Percentiles rank a stretch among this genome's conserved stretches.
These are phyloP conservation scores for Agrotis ipsilon DNA, from an alignment of 2,888 invertebrate species.

Conservation along the genomic window DNA sequence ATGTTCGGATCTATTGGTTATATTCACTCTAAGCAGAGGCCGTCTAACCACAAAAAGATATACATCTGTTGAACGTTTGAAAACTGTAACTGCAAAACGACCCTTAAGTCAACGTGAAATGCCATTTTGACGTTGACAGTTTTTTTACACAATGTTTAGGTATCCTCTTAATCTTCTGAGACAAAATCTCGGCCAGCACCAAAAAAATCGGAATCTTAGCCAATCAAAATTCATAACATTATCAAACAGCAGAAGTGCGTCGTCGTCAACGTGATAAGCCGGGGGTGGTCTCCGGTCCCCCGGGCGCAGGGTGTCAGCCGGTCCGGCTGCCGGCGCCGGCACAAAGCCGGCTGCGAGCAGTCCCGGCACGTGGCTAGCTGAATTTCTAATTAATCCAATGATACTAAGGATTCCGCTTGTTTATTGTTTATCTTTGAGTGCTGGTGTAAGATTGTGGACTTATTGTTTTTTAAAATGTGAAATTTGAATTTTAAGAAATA, in stretches of 20 bases:
- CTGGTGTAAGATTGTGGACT: slow-evolving; percentile 10
- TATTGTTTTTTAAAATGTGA: not conserved
- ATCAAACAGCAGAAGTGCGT: slow-evolving; percentile 50
- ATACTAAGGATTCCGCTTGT: slow-evolving; percentile 39
- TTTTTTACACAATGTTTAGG: not conserved
- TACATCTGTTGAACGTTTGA: no score
- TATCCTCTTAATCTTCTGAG: not conserved
- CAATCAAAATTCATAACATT: slow-evolving; percentile 50
- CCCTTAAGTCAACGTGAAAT: no score
- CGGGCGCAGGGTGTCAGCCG: slow-evolving; percentile 20
- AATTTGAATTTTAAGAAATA: not conserved
- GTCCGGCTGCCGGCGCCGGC: slow-evolving; percentile 8
- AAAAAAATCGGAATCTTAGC: not conserved
- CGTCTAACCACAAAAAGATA: no score
- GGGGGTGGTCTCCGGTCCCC: slow-evolving; percentile 9
- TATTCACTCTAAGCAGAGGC: not conserved
- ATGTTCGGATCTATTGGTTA: not conserved
- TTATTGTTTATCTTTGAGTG: slow-evolving; percentile 27
- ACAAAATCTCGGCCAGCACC: not conserved
- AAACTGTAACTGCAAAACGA: no score
- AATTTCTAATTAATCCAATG: slow-evolving; percentile 74
- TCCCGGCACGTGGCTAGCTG: slow-evolving; percentile 67
- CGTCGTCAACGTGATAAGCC: slow-evolving; percentile 46
- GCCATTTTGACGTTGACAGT: no score
- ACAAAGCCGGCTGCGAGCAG: slow-evolving; percentile 65